A percentile compares a stretch with the other conserved stretches of the same genome.
These are phyloP conservation scores for Patella depressa DNA, from an alignment of 2,888 invertebrate species.

Conservation along the genomic window DNA sequence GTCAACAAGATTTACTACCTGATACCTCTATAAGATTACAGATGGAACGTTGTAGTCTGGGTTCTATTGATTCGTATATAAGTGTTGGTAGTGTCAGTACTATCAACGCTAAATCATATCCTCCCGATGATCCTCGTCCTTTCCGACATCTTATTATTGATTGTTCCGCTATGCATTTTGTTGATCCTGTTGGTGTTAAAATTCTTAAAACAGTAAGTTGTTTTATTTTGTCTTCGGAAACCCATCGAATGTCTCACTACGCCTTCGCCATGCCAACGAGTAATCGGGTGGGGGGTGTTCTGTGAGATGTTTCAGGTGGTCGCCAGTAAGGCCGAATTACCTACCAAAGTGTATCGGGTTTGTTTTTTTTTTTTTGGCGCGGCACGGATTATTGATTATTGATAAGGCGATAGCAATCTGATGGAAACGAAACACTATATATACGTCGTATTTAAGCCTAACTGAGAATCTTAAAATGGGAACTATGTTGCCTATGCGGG, in stretches of 20 bases:
- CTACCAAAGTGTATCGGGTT: constrained; percentile 13
- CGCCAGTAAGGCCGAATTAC: background rate
- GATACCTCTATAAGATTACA: background rate
- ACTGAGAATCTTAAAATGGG: too few relatives aligned
- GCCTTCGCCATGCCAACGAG: background rate
- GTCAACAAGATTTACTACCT: constrained; percentile 6
- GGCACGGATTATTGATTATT: too few relatives aligned
- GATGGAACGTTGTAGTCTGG: background rate
- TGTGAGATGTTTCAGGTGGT: background rate
- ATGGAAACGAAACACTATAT: too few relatives aligned
- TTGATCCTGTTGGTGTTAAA: constrained; percentile 66
- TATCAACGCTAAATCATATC: background rate
- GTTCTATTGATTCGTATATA: background rate
- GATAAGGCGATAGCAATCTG: too few relatives aligned
- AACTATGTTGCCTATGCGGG: too few relatives aligned
- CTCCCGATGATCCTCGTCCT: constrained; percentile 36
- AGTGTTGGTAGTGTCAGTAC: constrained; percentile 6
- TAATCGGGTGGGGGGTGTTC: background rate
- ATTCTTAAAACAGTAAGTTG: constrained; percentile 58
- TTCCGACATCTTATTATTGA: constrained; percentile 67
- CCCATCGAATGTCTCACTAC: background rate
- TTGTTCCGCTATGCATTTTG: constrained; percentile 66
- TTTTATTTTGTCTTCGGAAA: background rate
- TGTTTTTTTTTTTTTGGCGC: constrained; percentile 6
- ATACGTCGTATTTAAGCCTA: too few relatives aligned